These are phyloP conservation scores for Drosophila pseudotalamancana DNA, from an alignment of 2,888 invertebrate species.

Conservation along the genomic window DNA sequence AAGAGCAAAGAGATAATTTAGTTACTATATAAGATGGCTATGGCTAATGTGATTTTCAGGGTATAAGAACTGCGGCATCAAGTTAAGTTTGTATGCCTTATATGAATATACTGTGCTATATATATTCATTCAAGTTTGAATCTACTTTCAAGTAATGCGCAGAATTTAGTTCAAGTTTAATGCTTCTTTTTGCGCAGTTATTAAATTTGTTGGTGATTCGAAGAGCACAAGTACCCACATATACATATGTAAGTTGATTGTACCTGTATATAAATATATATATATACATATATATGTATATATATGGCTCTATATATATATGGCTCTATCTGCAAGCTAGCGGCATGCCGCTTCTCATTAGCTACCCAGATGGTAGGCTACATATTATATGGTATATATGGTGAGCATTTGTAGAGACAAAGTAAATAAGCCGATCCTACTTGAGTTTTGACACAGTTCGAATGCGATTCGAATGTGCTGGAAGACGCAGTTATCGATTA, in stretches of 20 bases:
- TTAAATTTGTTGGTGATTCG: conserved; percentile 30
- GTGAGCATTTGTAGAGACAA: conserved; percentile 23
- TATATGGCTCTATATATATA: background rate
- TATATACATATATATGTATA: background rate
- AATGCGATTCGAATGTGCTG: conserved; percentile 37
- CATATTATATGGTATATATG: background rate
- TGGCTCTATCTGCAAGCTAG: conserved; percentile 41
- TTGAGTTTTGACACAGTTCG: conserved; percentile 70
- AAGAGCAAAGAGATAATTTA: no score
- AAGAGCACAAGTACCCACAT: conserved; percentile 11
- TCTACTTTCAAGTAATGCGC: conserved; percentile 32
- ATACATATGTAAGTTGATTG: conserved; percentile 6
- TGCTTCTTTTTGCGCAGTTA: conserved; percentile 65
- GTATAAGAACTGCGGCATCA: no score
- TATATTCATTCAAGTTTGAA: background rate
- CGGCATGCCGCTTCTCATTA: conserved; percentile 56
- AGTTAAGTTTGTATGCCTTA: background rate
- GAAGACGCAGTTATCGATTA: conserved; percentile 37
- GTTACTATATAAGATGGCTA: no score
- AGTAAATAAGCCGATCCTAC: conserved; percentile 63
- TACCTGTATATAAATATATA: background rate
- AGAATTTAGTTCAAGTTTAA: conserved; percentile 70
- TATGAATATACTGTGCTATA: background rate
- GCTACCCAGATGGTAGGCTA: conserved; percentile 15
- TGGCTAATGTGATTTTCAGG: no score